A percentile compares a stretch with the other conserved stretches of the same genome.
Evolutionary conservation across 2,113 vertebrate species (phyloP).

Genomic region (Chaetodon auriga): DNA sequence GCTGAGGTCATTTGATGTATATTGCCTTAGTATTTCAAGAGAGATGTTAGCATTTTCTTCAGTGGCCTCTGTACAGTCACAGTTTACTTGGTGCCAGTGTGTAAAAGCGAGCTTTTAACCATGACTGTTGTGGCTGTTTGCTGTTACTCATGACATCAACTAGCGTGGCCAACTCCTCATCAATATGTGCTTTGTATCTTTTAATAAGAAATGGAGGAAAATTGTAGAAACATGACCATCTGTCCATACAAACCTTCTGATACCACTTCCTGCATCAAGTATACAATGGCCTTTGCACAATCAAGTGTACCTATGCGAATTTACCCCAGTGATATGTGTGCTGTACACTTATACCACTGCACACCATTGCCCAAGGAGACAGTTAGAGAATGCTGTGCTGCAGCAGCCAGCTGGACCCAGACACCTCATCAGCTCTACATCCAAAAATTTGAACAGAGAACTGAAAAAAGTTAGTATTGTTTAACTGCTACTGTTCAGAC

Average conservation of each 20-base stretch:
- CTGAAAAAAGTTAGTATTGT: no score
- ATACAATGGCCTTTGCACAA: background rate
- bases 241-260: background rate
- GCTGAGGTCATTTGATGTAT: no score
- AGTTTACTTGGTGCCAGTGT: no score
- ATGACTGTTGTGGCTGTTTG: no score
- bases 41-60: no score
- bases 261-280: background rate
- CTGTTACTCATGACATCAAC: no score
- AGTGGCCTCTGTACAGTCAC: no score
- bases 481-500: background rate
- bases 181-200: no score
- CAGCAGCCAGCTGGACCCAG: background rate
- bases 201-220: background rate
- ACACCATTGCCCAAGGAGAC: background rate
- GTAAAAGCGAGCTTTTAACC: no score
- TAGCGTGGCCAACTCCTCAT: no score
- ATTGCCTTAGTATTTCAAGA: no score
- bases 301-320: background rate
- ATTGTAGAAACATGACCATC: background rate
- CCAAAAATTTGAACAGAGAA: background rate
- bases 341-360: background rate
- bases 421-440: background rate
- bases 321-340: background rate
- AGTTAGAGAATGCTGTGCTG: background rate